Evolutionary conservation across 2,888 invertebrate genomes (phyloP).

Genomic region (Lamproptera curius): DNA sequence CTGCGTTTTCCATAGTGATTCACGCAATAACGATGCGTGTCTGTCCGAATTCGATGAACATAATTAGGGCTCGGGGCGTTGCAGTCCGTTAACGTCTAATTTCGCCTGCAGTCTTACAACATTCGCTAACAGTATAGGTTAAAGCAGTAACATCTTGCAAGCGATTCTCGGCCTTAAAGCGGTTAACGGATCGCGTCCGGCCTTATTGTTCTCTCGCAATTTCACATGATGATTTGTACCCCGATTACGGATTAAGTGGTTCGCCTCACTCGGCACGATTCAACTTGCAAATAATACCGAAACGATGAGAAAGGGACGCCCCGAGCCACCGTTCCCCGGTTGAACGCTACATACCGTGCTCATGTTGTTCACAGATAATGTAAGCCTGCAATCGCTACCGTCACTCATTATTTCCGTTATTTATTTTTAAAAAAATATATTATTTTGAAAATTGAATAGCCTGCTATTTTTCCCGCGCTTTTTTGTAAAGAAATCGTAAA

Average conservation of each 20-base stretch:
- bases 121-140: constrained; percentile 8
- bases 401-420: no score
- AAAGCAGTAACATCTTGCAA: background rate
- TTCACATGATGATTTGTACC: constrained; percentile 8
- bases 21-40: constrained; percentile 16
- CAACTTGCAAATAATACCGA: constrained; percentile 4
- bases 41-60: constrained; percentile 9
- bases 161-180: constrained; percentile 6
- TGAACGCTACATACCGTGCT: background rate
- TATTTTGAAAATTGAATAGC: background rate
- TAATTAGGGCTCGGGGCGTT: constrained; percentile 19
- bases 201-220: constrained; percentile 5
- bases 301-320: background rate
- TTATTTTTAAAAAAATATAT: no score
- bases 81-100: constrained; percentile 13
- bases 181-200: constrained; percentile 1
- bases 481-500: background rate
- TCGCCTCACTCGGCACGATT: constrained; percentile 7
- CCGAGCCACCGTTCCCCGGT: background rate
- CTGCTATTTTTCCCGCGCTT: background rate
- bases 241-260: constrained; percentile 13
- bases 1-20: constrained; percentile 13
- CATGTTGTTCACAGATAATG: no score
- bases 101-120: background rate
- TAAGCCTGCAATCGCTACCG: no score